Evolutionary conservation across 2,888 invertebrate genomes (phyloP), one percentile per base, ranked within the genome.

Genomic region (Latrodectus elegans): DNA sequence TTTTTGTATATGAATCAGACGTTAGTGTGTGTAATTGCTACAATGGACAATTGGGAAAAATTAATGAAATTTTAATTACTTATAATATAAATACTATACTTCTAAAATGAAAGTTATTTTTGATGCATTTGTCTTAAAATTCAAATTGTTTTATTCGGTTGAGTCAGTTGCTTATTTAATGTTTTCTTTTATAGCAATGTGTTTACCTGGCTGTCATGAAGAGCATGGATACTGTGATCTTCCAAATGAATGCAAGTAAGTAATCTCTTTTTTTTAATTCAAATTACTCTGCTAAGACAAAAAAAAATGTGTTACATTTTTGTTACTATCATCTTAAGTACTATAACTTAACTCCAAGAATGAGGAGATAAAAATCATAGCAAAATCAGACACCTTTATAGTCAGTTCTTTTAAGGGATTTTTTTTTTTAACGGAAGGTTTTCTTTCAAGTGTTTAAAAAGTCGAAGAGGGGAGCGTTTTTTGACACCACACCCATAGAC

Each of bases 211-310:
- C 93, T 99, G 99, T 94, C 95, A 97, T 93, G 94, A 95, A 91
- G 95, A 95, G 92, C 96, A 97, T 93, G 98, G 98, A 92, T 95
- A 95, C 94, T 99, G 98, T 94, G 95, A 94, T 92, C 95, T 95
- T 92, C 98, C 99, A 92, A 96, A 96, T 94, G 96, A 97, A 94
- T 99, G 99, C 97, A 94, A 95, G 97, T 98, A 95, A 97, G 97
- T 97, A 89, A 49, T 14, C 17, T 51, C 49, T 71, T 67, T 65
- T 51, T 55, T 68, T 72, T 65, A 52, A 22, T 72, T 38, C 22
- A 22, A 12, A 17, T 68, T 68, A n/a, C 68, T 68, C 22, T 60
- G 10, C 10, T 60, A 60, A 60, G 38, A 38, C 38, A 38, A 38
- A 38, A 38, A n/a, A 22, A 22, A 22, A 6, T 38, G 38, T 38